Evolutionary conservation across 1,140 invertebrate genomes (phyloP).

Genomic region (Holcopasites calliopsidis): DNA sequence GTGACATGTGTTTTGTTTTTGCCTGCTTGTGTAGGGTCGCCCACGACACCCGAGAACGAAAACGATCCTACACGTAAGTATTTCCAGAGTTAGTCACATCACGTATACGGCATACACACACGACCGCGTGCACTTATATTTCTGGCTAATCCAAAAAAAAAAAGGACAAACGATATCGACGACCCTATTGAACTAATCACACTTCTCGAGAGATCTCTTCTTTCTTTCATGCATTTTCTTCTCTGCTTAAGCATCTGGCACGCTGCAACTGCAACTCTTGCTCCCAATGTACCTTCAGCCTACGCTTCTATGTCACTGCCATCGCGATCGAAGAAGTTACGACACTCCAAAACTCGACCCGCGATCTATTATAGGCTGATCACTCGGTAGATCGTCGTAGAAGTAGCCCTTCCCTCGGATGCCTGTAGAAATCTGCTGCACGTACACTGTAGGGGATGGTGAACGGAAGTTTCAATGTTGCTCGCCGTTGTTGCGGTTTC

Average conservation of each 20-base stretch:
- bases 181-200: constrained; percentile 14
- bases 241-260: constrained; percentile 13
- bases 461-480: not conserved
- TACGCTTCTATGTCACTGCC: not conserved
- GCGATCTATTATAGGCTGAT: constrained; percentile 10
- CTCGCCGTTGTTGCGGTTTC: not conserved
- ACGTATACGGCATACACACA: not conserved
- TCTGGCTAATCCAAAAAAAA: constrained; percentile 18
- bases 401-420: not conserved
- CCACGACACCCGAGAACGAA: constrained; percentile 81
- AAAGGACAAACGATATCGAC: constrained; percentile 22
- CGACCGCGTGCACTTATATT: not conserved
- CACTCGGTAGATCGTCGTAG: not conserved
- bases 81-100: constrained; percentile 84
- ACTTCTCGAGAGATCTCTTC: constrained; percentile 5
- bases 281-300: not conserved
- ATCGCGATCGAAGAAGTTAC: not conserved
- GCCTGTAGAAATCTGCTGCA: constrained; percentile 10
- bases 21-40: constrained; percentile 81
- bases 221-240: constrained; percentile 19
- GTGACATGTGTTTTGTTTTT: constrained; percentile 79
- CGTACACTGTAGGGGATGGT: not conserved
- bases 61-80: constrained; percentile 82
- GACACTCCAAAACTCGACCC: constrained; percentile 4
- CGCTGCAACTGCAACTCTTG: not conserved